Evolutionary conservation across 2,888 invertebrate genomes (phyloP), one percentile per base, ranked within the genome.

Genomic region (Cryptops parisi): DNA sequence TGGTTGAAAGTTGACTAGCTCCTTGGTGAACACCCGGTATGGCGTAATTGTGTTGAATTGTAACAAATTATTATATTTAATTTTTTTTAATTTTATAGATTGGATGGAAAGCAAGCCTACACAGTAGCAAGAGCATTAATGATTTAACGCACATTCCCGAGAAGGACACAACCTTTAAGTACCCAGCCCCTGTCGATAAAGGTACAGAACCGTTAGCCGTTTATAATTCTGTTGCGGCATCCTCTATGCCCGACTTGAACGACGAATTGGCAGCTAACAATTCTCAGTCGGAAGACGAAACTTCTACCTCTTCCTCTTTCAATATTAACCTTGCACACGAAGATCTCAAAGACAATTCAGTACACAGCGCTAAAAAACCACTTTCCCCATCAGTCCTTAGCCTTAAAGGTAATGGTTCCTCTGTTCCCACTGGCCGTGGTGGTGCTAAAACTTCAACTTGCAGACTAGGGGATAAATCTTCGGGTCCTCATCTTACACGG

Each of bases 121-220:
- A 84, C 65, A 79, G 82, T 62, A 88, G 87, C 67, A 87, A 88
- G 67, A 88, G 87, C 55, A 87, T 86, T 56, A 82, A 82, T 59
- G 89, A 89, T 66, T 74, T 89, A 24, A 86, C 84, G 60, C 80
- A 84, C 65, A 78, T 76, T 54, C 76, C 76, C 6, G 76, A 76
- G 62, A 73, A 71, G 58, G 72, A 74, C 59, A 67, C 68, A 15
- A 57, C 60, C 64, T 60, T 58, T 39, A 57, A 61, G 47, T 59
- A 57, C 46, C 55, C 52, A 54, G 56, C 57, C 58, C 45, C 62
- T 60, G 55, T 54, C 59, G 51, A 60, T 46, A 61, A 58, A 59
- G 58, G 47, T 62, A 61, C 44, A 60, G 55, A 33, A 33, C 33
- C 55, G 58, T 55, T 55, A 47, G 41, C 51, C 49, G 50, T 57